Conservation (phyloP, 1,140 invertebrate genomes). For the Agrilus planipennis region DNA sequence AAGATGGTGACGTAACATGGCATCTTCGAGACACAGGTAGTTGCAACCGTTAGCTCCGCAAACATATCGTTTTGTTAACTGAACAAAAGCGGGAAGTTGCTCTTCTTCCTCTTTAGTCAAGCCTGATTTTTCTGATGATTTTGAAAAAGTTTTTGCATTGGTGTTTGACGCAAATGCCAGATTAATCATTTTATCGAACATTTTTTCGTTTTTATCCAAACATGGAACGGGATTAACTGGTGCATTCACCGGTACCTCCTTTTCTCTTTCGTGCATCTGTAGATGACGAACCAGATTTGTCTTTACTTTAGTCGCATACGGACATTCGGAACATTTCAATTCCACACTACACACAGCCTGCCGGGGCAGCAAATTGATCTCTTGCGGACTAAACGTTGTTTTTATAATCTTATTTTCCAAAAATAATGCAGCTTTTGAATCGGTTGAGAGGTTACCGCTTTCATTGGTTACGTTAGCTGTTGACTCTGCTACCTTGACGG, state of each 20-base stretch:
- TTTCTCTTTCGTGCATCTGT: conserved; percentile 42
- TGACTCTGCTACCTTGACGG: not conserved
- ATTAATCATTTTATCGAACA: conserved; percentile 78
- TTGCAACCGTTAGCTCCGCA: conserved; percentile 57
- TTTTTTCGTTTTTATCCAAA: conserved; percentile 60
- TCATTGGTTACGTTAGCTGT: conserved; percentile 17
- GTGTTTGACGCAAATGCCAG: conserved; percentile 54
- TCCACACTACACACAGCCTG: conserved; percentile 50
- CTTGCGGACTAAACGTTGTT: conserved; percentile 34
- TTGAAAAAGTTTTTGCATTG: not conserved
- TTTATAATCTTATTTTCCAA: conserved; percentile 14
- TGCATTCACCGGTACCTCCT: conserved; percentile 47
- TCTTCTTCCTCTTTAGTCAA: conserved; percentile 20
- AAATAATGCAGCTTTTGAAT: conserved; percentile 8
- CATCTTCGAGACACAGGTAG: conserved; percentile 59
- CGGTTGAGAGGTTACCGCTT: conserved; percentile 4
- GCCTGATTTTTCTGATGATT: conserved; percentile 17
- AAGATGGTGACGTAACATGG: conserved; percentile 58
- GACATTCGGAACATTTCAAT: conserved; percentile 52
- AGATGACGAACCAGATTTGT: conserved; percentile 63
- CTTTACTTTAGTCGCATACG: conserved; percentile 52
- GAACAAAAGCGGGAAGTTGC: conserved; percentile 48
- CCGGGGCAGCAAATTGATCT: conserved; percentile 50
- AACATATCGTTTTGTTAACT: conserved; percentile 50
- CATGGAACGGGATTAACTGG: conserved; percentile 70